Base-by-base conservation (phyloP, 2,888 invertebrate species). In the Lycocerus yunnanus region DNA sequence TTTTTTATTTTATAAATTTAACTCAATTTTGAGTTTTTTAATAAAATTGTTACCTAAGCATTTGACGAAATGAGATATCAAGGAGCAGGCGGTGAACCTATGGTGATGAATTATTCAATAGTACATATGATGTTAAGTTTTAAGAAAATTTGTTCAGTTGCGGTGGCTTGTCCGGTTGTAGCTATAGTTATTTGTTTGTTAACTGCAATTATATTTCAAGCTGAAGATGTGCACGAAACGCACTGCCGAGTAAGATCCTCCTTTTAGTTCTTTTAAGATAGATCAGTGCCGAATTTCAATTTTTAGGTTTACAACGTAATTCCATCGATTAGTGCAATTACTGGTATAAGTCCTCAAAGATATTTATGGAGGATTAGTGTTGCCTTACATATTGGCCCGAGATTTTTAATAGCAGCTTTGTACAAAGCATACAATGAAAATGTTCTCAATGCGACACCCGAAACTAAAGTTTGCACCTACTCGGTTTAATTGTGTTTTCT, bases 321-420 rank as follows among this genome's bases (percentile, higher is more conserved):
- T 85, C 97, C 97, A 84, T 97, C 97, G 83, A 97, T 97, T 89
- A 97, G 97, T 90, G 96, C 97, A 80, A 95, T 97, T 86, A 97
- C 97, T 77, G 97, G 97, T 69, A 93, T 97, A 81, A 95, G 95
- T 84, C 97, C 97, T 20, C 96, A 97, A 88, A 90, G 95, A 83
- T 97, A 97, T 88, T 89, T 97, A 82, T 97, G 97, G 97, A 91
- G 97, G 83, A 93, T 96, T 84, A 94, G 95, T 86, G 94, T 97
- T 84, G 97, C 97, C 78, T 91, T 97, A 83, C 97, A 97, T 85
- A 92, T 96, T 86, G 95, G 96, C 84, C 97, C 97, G 83, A 92
- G 97, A 85, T 90, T 97, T 86, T 91, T 96, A 82, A 94, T 97
- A 85, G 95, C 96, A 78, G 93, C 94, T 81, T 92, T 97, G 81